Percentiles rank a stretch among this genome's conserved stretches.
These are phyloP conservation scores for Glossophaga mutica DNA, from an alignment of 2,797 vertebrate genomes.

Conservation along the genomic window DNA sequence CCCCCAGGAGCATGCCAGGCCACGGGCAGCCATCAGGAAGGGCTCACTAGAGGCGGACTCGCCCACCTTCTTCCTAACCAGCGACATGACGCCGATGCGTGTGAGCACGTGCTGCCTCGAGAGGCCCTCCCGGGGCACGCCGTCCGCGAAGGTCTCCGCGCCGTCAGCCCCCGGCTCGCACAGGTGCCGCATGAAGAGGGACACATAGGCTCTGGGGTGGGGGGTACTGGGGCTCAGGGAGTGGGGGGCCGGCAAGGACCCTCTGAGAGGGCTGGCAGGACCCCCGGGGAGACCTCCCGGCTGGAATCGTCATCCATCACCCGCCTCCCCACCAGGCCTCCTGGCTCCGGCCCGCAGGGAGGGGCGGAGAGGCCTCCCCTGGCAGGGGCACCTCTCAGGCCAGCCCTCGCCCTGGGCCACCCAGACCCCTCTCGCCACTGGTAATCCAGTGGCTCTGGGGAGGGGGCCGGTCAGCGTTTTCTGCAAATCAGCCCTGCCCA, in stretches of 20 bases:
- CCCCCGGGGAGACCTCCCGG: neutral
- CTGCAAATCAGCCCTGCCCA: neutral
- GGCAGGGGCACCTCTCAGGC: neutral
- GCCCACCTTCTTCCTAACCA: constrained; percentile 98
- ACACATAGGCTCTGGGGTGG: constrained; percentile 92
- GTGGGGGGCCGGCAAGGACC: neutral
- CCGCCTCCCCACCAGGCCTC: neutral
- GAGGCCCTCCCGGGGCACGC: constrained; percentile 95
- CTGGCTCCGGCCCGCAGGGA: neutral
- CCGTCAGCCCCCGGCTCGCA: constrained; percentile 97
- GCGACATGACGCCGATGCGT: constrained; percentile 98
- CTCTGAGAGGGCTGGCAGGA: neutral
- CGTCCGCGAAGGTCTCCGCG: constrained; percentile 96
- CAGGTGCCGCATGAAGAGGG: constrained; percentile 97
- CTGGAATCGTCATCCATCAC: neutral
- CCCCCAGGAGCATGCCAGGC: neutral
- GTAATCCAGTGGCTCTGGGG: neutral
- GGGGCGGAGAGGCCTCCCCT: neutral
- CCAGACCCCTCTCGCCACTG: accelerated
- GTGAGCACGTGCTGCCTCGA: constrained; percentile 98
- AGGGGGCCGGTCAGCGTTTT: neutral
- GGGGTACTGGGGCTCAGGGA: constrained; percentile 48
- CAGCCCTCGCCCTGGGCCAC: neutral
- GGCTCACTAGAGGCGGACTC: neutral
- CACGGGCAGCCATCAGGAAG: neutral